A percentile compares a stretch with the other conserved stretches of the same genome.
Evolutionary conservation across 1,140 invertebrate species (phyloP).

Genomic region (Drosophila jambulina): DNA sequence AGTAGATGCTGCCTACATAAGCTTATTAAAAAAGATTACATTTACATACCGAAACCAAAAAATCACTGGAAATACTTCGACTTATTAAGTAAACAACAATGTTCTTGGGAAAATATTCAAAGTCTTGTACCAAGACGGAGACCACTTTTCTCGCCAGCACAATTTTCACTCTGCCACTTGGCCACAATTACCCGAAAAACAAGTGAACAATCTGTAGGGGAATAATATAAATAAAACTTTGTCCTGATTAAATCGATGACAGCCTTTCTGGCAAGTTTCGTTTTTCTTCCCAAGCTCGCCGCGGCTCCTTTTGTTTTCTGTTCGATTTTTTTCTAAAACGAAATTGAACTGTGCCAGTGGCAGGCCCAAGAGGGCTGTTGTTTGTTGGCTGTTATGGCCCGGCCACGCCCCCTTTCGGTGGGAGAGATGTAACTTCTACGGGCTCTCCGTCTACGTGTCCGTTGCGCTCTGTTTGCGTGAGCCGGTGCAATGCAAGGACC

Average conservation of each 20-base stretch:
- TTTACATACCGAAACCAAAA: neutral
- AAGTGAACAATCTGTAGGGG: slow-evolving; percentile 35
- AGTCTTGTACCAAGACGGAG: neutral
- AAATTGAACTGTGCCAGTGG: slow-evolving; percentile 78
- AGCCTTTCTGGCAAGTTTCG: slow-evolving; percentile 46
- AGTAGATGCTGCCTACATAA: neutral
- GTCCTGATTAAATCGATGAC: slow-evolving; percentile 55
- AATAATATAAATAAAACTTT: slow-evolving; percentile 44
- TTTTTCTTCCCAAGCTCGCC: slow-evolving; percentile 26
- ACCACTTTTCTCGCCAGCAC: neutral
- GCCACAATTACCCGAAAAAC: slow-evolving; percentile 32
- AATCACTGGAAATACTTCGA: neutral
- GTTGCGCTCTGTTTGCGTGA: slow-evolving; percentile 69
- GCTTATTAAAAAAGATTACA: neutral
- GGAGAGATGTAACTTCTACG: slow-evolving; percentile 40
- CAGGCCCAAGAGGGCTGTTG: slow-evolving; percentile 65
- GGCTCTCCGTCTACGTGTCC: slow-evolving; percentile 49
- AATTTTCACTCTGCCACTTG: neutral
- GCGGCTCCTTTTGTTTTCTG: slow-evolving; percentile 23
- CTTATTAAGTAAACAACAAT: neutral
- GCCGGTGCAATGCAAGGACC: slow-evolving; percentile 40
- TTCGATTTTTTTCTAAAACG: slow-evolving; percentile 36
- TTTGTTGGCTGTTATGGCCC: slow-evolving; percentile 43
- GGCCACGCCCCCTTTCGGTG: slow-evolving; percentile 25
- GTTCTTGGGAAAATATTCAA: neutral